phyloP scores from a whole-genome alignment of 2,888 invertebrate genomes.

The Caenorhabditis zanzibari region DNA sequence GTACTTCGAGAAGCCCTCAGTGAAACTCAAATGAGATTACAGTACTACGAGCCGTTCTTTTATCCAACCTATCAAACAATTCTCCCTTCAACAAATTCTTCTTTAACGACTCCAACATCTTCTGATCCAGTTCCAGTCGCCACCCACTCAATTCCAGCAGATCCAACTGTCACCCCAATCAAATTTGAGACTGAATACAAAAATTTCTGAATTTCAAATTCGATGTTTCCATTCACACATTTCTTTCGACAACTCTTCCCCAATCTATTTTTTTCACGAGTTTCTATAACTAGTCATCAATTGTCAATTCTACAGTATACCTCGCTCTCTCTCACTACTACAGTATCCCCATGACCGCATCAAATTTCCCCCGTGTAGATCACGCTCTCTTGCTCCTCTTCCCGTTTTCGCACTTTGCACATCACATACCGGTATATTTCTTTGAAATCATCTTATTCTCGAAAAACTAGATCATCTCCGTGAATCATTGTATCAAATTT shows the following conservation, averaged over 20 bases:
- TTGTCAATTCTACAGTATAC: slow-evolving; percentile 12
- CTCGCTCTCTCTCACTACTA: slow-evolving; percentile 13
- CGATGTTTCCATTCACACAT: not conserved
- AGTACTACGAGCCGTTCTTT: slow-evolving; percentile 73
- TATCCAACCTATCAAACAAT: slow-evolving; percentile 26
- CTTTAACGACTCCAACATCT: slow-evolving; percentile 21
- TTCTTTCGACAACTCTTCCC: not conserved
- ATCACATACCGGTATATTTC: slow-evolving; percentile 4
- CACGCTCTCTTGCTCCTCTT: slow-evolving; percentile 38
- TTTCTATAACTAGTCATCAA: slow-evolving; percentile 39
- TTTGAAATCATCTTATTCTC: not conserved
- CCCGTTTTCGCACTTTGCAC: slow-evolving; percentile 20
- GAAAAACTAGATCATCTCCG: too few relatives aligned
- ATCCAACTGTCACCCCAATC: slow-evolving; percentile 4
- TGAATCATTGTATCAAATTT: too few relatives aligned
- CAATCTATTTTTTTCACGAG: slow-evolving; percentile 28
- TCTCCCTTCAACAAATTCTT: slow-evolving; percentile 1
- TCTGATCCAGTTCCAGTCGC: slow-evolving; percentile 6
- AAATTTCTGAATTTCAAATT: slow-evolving; percentile 21
- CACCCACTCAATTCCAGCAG: slow-evolving; percentile 11
- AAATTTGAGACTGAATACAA: slow-evolving; percentile 42
- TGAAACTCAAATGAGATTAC: slow-evolving; percentile 70
- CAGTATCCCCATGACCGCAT: slow-evolving; percentile 34
- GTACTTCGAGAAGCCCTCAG: slow-evolving; percentile 64
- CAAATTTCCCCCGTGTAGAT: slow-evolving; percentile 37